Evolutionary conservation across 2,888 invertebrate genomes (phyloP).

Genomic region (Geophilus truncorum): DNA sequence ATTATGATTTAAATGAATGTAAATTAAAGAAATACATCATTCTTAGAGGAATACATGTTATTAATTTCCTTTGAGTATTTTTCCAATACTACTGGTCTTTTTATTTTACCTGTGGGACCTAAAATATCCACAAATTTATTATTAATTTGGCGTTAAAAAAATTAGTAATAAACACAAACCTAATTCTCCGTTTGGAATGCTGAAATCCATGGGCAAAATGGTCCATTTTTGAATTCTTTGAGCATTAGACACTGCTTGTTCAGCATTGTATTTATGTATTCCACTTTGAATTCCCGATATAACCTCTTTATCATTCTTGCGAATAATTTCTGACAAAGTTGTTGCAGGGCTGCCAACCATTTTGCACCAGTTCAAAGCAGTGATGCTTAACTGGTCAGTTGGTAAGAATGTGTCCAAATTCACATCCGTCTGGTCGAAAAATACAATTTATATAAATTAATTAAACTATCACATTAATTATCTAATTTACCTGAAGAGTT

Average conservation of each 20-base stretch:
- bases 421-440: conserved; percentile 65
- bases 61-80: too few species aligned
- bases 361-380: conserved; percentile 66
- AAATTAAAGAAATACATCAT: too few species aligned
- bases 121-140: too few species aligned
- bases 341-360: conserved; percentile 57
- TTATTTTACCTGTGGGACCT: too few species aligned
- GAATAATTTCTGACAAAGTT: conserved; percentile 38
- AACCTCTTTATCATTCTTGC: conserved; percentile 38
- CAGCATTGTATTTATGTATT: not conserved
- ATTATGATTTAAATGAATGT: too few species aligned
- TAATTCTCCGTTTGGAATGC: conserved; percentile 28
- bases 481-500: conserved; percentile 74
- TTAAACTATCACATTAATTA: too few species aligned
- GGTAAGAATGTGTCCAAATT: conserved; percentile 67
- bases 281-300: not conserved
- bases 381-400: conserved; percentile 61
- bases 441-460: too few species aligned
- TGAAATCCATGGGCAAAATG: conserved; percentile 28
- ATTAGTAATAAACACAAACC: conserved; percentile 44
- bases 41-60: too few species aligned
- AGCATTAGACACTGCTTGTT: conserved; percentile 31
- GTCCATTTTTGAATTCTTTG: conserved; percentile 30
- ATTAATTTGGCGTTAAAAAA: too few species aligned
- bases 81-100: too few species aligned